phyloP scores from a whole-genome alignment of 2,113 vertebrate species.

The Amblyopsis rosae region DNA sequence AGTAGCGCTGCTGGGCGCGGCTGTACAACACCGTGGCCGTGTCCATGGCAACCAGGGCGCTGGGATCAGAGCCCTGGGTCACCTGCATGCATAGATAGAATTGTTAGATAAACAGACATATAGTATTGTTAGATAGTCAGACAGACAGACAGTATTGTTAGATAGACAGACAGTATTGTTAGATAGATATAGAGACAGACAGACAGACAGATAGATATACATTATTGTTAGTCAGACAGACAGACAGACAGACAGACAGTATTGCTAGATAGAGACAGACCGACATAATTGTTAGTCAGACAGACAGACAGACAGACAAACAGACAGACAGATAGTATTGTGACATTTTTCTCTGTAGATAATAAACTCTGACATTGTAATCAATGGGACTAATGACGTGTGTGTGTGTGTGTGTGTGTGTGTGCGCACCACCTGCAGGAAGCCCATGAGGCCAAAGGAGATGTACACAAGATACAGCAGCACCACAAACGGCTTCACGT shows the following conservation, averaged over 20 bases:
- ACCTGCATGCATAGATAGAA: slow-evolving; percentile 81
- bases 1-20: slow-evolving; percentile 94
- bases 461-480: slow-evolving; percentile 99
- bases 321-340: not conserved
- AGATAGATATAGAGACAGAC: too few species aligned
- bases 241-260: too few species aligned
- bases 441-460: slow-evolving; percentile 99
- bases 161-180: too few species aligned
- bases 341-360: too few species aligned
- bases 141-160: not conserved
- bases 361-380: too few species aligned
- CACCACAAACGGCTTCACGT: slow-evolving; percentile 98
- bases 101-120: not conserved
- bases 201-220: too few species aligned
- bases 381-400: not conserved
- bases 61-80: slow-evolving; percentile 95
- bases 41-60: slow-evolving; percentile 93
- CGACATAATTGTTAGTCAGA: too few species aligned
- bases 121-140: not conserved
- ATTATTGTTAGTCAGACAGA: too few species aligned
- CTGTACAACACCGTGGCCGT: slow-evolving; percentile 94
- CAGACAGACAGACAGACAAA: too few species aligned
- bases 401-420: not conserved
- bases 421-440: slow-evolving; percentile 88
- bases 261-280: too few species aligned